These are phyloP conservation scores for Emydoidea blandingii DNA, from an alignment of 2,797 vertebrate genomes.

Conservation along the genomic window DNA sequence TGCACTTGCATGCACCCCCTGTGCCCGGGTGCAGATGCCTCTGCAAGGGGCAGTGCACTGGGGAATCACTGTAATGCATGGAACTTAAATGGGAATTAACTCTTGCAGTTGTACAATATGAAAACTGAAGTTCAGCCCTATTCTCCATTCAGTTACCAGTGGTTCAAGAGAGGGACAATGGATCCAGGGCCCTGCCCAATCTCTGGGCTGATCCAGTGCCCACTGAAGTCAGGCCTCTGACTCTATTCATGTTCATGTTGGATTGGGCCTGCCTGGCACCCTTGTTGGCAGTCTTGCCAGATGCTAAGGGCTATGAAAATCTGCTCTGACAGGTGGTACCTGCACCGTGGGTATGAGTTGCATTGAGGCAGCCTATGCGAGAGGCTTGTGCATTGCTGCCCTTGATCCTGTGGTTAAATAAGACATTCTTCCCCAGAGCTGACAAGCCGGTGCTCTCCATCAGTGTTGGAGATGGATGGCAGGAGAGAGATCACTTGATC, in stretches of 20 bases:
- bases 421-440: not conserved
- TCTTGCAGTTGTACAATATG: not conserved
- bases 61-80: not conserved
- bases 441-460: not conserved
- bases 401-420: not conserved
- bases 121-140: not conserved
- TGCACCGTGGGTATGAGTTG: not conserved
- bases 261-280: not conserved
- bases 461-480: not conserved
- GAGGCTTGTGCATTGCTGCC: not conserved
- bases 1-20: not conserved
- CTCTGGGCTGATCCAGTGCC: not conserved
- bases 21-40: not conserved
- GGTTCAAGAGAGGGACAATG: not conserved
- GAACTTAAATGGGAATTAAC: not conserved
- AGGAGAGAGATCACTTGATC: too few species aligned
- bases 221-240: not conserved
- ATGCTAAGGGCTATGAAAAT: not conserved
- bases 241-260: not conserved
- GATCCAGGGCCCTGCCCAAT: not conserved
- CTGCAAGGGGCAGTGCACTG: not conserved
- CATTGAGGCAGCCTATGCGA: not conserved
- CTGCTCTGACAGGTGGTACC: not conserved
- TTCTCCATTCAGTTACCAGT: not conserved
- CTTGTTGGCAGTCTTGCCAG: too few species aligned